These are phyloP conservation scores for Grammomys dolichurus DNA, from an alignment of 2,113 vertebrate genomes.

Conservation along the genomic window DNA sequence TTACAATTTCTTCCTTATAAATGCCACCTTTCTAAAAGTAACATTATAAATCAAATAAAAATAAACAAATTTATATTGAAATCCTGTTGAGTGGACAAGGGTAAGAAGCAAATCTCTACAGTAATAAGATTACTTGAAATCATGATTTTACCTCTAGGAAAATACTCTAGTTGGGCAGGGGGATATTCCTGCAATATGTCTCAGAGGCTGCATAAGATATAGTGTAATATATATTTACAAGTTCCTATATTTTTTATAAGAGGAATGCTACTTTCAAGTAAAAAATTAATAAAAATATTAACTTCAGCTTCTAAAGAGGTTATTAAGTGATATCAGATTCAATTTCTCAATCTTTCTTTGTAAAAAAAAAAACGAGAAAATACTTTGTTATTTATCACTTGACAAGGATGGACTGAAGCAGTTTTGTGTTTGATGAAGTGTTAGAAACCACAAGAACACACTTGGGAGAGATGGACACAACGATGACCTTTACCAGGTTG, in stretches of 20 bases:
- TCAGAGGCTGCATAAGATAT: background rate
- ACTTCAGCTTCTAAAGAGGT: constrained; percentile 39
- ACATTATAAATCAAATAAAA: background rate
- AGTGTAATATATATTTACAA: background rate
- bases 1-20: background rate
- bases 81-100: background rate
- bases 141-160: background rate
- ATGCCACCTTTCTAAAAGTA: background rate
- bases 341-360: background rate
- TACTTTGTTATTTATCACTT: background rate
- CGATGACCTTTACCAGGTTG: too few relatives aligned
- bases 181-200: background rate
- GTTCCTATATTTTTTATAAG: background rate
- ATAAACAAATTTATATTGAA: background rate
- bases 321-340: constrained; percentile 14
- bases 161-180: background rate
- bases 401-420: background rate
- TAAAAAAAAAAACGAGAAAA: background rate
- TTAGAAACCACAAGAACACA: background rate
- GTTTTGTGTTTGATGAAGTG: background rate
- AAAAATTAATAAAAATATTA: background rate
- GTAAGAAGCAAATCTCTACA: background rate
- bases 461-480: background rate
- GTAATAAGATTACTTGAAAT: background rate
- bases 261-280: constrained; percentile 19